Percentiles rank a stretch among this genome's conserved stretches.
phyloP scores from a whole-genome alignment of 2,113 vertebrate genomes.

The Sinocyclocheilus grahami region DNA sequence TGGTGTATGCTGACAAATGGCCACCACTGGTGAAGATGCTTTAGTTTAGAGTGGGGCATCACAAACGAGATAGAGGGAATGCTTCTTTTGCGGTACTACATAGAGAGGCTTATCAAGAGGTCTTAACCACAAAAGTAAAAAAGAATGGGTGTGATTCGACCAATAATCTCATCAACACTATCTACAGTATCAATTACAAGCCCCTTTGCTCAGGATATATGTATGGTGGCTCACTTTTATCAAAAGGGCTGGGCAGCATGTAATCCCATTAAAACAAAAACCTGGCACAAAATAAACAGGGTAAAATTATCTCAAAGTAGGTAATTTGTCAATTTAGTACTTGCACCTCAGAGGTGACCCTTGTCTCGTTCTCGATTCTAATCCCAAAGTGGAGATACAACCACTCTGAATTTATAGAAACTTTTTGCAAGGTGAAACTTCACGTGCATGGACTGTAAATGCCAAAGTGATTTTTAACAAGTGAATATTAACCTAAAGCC shows the following conservation, averaged over 20 bases:
- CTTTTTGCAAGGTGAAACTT: slow-evolving; percentile 28
- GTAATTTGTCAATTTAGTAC: slow-evolving; percentile 25
- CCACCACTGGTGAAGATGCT: slow-evolving; percentile 8
- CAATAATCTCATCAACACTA: background rate
- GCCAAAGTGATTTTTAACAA: background rate
- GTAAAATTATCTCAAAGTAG: slow-evolving; percentile 4
- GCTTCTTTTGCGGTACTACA: background rate
- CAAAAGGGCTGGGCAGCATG: background rate
- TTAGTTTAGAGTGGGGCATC: background rate
- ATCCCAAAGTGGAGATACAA: slow-evolving; percentile 26
- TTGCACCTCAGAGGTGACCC: slow-evolving; percentile 43
- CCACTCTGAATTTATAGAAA: slow-evolving; percentile 15
- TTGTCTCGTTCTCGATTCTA: slow-evolving; percentile 6
- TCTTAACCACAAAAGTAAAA: background rate
- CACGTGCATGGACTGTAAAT: slow-evolving; percentile 27
- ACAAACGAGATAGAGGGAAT: background rate
- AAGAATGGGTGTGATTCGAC: background rate
- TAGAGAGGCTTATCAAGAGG: background rate
- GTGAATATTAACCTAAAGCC: slow-evolving; percentile 21
- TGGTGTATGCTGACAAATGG: slow-evolving; percentile 29
- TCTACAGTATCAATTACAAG: background rate
- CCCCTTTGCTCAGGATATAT: background rate
- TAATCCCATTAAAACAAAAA: slow-evolving; percentile 17
- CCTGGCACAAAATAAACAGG: slow-evolving; percentile 1
- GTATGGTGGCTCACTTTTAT: background rate